These are phyloP conservation scores for Erinaceus europaeus DNA, from an alignment of 2,113 vertebrate genomes.

Conservation along the genomic window DNA sequence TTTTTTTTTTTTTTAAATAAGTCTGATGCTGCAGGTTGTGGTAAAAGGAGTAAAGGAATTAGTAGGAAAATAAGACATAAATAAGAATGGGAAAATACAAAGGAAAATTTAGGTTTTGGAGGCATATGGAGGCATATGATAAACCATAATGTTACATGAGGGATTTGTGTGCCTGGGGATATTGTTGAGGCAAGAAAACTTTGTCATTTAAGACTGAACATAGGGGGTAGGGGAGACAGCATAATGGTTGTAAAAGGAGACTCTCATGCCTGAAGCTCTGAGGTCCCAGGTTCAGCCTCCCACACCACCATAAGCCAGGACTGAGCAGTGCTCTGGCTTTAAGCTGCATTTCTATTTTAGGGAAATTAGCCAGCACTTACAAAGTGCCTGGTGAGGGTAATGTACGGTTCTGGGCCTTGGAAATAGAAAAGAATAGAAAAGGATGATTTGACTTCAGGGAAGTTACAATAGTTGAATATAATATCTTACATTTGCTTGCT, in stretches of 20 bases:
- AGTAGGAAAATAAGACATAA: not conserved
- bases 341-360: not conserved
- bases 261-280: no score
- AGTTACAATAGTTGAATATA: not conserved
- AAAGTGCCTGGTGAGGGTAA: not conserved
- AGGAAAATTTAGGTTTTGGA: not conserved
- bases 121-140: not conserved
- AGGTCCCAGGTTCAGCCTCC: no score
- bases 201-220: no score
- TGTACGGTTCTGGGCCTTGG: not conserved
- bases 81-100: not conserved
- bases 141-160: not conserved
- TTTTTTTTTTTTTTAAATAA: conserved; percentile 2
- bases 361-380: not conserved
- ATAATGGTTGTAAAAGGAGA: no score
- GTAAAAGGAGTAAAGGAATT: not conserved
- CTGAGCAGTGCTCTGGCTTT: not conserved
- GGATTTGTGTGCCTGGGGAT: conserved; percentile 14
- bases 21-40: not conserved
- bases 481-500: conserved; percentile 3
- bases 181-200: not conserved
- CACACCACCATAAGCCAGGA: no score
- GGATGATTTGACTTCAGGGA: not conserved
- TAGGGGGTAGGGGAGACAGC: no score
- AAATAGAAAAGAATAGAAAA: not conserved